These are phyloP conservation scores for Agonopterix heracliana DNA, from an alignment of 2,888 invertebrate genomes.

Conservation along the genomic window DNA sequence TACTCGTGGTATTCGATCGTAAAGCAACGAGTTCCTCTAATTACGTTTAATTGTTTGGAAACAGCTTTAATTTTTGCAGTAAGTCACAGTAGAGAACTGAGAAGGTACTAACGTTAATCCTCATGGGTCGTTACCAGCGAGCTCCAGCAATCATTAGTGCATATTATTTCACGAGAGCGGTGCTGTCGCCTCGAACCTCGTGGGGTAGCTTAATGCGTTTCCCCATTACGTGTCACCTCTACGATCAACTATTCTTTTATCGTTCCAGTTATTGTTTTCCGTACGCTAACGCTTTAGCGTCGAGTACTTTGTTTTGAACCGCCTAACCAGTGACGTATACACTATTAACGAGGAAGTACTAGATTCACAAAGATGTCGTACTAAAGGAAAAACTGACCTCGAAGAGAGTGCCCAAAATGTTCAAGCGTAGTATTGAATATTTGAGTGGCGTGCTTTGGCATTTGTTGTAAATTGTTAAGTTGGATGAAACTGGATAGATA, in stretches of 20 bases:
- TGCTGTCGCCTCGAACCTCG: conserved; percentile 28
- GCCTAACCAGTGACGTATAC: not conserved
- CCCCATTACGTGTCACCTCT: conserved; percentile 54
- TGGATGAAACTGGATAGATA: conserved; percentile 34
- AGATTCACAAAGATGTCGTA: not conserved
- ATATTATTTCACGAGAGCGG: conserved; percentile 47
- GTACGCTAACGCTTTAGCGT: conserved; percentile 1
- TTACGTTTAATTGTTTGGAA: not conserved
- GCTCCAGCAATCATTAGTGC: conserved; percentile 51
- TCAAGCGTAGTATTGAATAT: not conserved
- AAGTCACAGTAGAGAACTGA: not conserved
- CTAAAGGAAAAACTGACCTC: not conserved
- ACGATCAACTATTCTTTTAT: conserved; percentile 39
- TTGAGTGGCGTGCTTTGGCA: conserved; percentile 13
- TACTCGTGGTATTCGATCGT: too few relatives aligned
- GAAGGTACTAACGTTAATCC: conserved; percentile 29
- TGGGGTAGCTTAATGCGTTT: conserved; percentile 54
- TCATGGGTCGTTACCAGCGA: conserved; percentile 31
- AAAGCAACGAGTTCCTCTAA: too few relatives aligned
- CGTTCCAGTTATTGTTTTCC: conserved; percentile 28
- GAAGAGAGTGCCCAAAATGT: not conserved
- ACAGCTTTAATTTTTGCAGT: not conserved
- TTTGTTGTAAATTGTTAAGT: conserved; percentile 33
- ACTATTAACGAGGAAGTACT: not conserved
- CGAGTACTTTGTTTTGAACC: not conserved